These are phyloP conservation scores for Eremophila alpestris DNA, from an alignment of 2,797 vertebrate genomes.

Conservation along the genomic window DNA sequence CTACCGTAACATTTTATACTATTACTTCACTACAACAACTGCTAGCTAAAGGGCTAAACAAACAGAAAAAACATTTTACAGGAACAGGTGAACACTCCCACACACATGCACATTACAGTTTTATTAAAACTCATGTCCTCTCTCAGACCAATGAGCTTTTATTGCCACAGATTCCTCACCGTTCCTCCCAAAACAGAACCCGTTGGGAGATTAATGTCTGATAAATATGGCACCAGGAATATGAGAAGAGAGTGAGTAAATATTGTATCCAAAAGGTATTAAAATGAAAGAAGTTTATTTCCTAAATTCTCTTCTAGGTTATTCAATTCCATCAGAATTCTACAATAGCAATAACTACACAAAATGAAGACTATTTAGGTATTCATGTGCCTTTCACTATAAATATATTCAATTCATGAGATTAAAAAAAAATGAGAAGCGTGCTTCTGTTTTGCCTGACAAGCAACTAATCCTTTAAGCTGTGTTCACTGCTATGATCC, in stretches of 20 bases:
- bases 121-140: background rate
- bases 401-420: background rate
- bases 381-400: background rate
- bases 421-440: background rate
- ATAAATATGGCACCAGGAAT: background rate
- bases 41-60: background rate
- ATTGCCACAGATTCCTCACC: background rate
- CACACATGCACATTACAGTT: background rate
- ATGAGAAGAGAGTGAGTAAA: background rate
- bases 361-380: background rate
- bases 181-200: background rate
- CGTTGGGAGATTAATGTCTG: background rate
- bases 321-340: background rate
- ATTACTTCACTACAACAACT: background rate
- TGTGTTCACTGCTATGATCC: background rate
- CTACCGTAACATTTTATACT: background rate
- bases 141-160: background rate
- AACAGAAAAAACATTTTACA: background rate
- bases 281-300: background rate
- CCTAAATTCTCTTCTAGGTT: background rate
- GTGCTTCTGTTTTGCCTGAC: background rate
- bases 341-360: background rate
- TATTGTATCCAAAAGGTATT: background rate
- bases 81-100: background rate
- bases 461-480: constrained; percentile 32